Percentiles rank a stretch among this genome's conserved stretches.
These are phyloP conservation scores for Riptortus pedestris DNA, from an alignment of 1,140 invertebrate genomes.

Conservation along the genomic window DNA sequence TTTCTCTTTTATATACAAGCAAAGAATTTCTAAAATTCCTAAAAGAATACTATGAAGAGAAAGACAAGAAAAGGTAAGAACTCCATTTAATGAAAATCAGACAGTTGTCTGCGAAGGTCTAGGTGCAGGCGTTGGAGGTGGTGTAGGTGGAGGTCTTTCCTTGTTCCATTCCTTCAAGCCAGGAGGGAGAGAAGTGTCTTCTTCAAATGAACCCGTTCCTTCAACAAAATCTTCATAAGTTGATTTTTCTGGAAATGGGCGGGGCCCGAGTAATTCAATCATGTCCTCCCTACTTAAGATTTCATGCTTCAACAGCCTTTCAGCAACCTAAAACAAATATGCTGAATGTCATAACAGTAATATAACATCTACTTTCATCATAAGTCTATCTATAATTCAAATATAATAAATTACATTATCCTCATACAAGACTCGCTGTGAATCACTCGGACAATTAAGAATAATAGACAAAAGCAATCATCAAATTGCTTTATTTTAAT, in stretches of 20 bases:
- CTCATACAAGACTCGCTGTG: neutral
- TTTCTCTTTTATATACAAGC: no score
- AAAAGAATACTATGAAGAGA: no score
- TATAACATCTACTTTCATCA: neutral
- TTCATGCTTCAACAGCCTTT: conserved; percentile 87
- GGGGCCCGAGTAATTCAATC: conserved; percentile 86
- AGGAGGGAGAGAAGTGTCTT: conserved; percentile 89
- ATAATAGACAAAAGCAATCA: no score
- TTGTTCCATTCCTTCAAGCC: conserved; percentile 94
- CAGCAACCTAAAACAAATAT: conserved; percentile 61
- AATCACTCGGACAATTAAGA: no score
- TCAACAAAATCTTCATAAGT: conserved; percentile 99
- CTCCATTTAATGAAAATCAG: no score
- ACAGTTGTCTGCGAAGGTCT: conserved; percentile 14
- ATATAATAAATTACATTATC: neutral
- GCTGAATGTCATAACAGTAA: neutral
- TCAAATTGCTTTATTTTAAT: no score
- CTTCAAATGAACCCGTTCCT: conserved; percentile 95
- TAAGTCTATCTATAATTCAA: no score
- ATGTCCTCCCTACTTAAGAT: conserved; percentile 94
- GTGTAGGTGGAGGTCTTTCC: conserved; percentile 14
- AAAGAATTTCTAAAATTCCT: no score
- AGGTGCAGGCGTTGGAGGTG: conserved; percentile 35
- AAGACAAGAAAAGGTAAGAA: no score
- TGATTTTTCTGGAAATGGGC: conserved; percentile 97